A percentile compares a stretch with the other conserved stretches of the same genome.
Conservation (phyloP, 2,797 vertebrate species). For the Gambusia yucatana region DNA sequence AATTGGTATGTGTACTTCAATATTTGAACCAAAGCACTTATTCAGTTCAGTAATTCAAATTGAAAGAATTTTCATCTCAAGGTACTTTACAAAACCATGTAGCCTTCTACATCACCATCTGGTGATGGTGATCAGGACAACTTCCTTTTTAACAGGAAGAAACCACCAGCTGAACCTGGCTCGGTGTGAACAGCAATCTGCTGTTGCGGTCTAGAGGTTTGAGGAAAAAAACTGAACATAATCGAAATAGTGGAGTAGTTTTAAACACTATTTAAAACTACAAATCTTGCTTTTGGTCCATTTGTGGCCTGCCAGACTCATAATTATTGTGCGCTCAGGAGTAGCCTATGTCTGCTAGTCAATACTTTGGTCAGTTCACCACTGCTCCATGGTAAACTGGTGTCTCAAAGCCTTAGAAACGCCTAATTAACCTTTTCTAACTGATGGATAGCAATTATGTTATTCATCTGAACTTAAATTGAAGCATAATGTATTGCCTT, state of each 20-base stretch:
- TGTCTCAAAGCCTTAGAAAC: neutral
- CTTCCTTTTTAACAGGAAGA: neutral
- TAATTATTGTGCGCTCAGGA: neutral
- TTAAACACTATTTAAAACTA: neutral
- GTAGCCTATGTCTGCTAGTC: neutral
- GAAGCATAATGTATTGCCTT: neutral
- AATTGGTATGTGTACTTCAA: neutral
- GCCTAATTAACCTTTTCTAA: neutral
- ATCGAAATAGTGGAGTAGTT: neutral
- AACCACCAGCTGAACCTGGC: neutral
- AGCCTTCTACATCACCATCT: neutral
- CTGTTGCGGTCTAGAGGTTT: neutral
- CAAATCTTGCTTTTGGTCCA: neutral
- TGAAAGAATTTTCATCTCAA: neutral
- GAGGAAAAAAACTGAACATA: neutral
- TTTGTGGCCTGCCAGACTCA: neutral
- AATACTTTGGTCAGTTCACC: neutral
- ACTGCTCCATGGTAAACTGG: neutral
- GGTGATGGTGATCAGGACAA: neutral
- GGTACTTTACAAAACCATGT: neutral
- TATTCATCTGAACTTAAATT: neutral
- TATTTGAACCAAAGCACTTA: neutral
- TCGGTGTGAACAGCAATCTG: neutral
- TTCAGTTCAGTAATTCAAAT: neutral
- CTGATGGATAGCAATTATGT: neutral